Percentiles rank a stretch among this genome's conserved stretches.
These are phyloP conservation scores for Spondyliosoma cantharus DNA, from an alignment of 2,797 vertebrate genomes.

Conservation along the genomic window DNA sequence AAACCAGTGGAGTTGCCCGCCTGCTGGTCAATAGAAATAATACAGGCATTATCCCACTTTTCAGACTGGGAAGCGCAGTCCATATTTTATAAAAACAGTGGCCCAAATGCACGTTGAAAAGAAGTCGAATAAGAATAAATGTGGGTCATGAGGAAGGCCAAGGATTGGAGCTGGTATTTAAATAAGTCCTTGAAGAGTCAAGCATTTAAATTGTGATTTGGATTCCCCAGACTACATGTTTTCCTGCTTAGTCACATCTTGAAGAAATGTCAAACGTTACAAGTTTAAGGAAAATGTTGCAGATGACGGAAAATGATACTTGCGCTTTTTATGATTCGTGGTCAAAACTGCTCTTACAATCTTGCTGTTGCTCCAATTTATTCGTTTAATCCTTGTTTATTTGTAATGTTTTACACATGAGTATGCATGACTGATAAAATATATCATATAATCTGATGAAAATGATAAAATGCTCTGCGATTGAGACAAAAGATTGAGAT, in stretches of 20 bases:
- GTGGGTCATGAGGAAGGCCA: constrained; percentile 11
- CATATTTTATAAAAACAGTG: no score
- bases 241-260: constrained; percentile 54
- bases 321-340: constrained; percentile 17
- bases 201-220: constrained; percentile 45
- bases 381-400: constrained; percentile 22
- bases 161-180: constrained; percentile 20
- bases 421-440: constrained; percentile 7
- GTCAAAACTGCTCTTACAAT: background rate
- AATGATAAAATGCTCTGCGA: constrained; percentile 16
- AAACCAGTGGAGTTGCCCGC: no score
- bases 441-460: constrained; percentile 6
- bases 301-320: constrained; percentile 29
- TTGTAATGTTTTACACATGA: constrained; percentile 8
- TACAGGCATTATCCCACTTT: no score
- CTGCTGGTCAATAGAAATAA: no score
- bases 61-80: no score
- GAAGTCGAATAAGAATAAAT: constrained; percentile 30
- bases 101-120: background rate
- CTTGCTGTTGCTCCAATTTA: constrained; percentile 16
- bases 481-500: constrained; percentile 34
- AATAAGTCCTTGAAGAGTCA: constrained; percentile 25
- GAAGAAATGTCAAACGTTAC: constrained; percentile 10
- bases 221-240: constrained; percentile 34
- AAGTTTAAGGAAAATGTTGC: constrained; percentile 38